A percentile compares a stretch with the other conserved stretches of the same genome.
Conservation (phyloP, 2,797 vertebrate species). For the Hemitrygon akajei region DNA sequence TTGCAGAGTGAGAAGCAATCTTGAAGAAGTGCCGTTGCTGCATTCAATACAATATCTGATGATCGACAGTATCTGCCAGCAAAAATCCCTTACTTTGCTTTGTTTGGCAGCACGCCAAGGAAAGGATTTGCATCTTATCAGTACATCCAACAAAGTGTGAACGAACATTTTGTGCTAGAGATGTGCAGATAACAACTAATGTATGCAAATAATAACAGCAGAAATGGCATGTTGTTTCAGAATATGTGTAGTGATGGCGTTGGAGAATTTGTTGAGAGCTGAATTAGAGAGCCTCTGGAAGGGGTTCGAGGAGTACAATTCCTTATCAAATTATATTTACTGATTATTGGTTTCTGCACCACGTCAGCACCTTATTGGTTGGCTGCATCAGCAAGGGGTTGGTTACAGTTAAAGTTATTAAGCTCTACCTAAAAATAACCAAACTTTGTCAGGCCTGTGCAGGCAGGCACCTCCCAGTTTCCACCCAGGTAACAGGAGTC, state of each 20-base stretch:
- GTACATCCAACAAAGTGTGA: neutral
- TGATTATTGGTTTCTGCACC: too few species aligned
- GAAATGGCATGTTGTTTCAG: neutral
- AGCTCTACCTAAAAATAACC: too few species aligned
- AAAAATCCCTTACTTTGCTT: neutral
- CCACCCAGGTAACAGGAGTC: too few species aligned
- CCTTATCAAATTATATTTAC: too few species aligned
- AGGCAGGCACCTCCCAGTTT: too few species aligned
- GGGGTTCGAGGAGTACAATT: too few species aligned
- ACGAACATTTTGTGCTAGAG: neutral
- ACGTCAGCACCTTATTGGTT: too few species aligned
- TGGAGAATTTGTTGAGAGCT: neutral
- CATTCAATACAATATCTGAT: neutral
- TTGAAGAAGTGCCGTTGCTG: neutral
- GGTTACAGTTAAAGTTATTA: too few species aligned
- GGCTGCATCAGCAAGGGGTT: too few species aligned
- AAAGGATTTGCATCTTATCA: slow-evolving; percentile 7
- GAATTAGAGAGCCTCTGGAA: too few species aligned
- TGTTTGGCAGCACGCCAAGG: neutral
- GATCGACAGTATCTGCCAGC: neutral
- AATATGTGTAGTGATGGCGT: neutral
- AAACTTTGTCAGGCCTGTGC: too few species aligned
- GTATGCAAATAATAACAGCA: neutral
- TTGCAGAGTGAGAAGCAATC: neutral
- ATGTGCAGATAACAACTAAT: neutral